phyloP scores from a whole-genome alignment of 2,113 vertebrate genomes.

The Leucosticte australis region DNA sequence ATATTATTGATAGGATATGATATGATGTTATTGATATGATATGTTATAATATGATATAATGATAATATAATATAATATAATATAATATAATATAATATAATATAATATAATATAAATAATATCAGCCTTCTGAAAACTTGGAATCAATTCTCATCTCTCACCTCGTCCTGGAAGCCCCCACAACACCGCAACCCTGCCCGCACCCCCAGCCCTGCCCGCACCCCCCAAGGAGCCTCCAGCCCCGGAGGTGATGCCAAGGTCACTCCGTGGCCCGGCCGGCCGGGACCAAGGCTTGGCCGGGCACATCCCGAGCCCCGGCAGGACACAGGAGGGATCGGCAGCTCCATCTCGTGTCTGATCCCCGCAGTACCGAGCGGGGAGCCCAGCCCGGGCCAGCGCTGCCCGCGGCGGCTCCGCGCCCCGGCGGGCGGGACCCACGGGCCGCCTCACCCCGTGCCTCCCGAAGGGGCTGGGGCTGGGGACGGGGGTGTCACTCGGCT shows the following conservation, averaged over 20 bases:
- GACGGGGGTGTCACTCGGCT: not conserved
- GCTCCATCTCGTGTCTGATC: conserved; percentile 32
- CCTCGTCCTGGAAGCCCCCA: too few relatives aligned
- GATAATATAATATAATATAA: too few relatives aligned
- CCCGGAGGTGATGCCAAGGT: not conserved
- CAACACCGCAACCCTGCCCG: too few relatives aligned
- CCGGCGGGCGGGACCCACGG: accelerated
- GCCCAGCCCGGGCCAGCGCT: not conserved
- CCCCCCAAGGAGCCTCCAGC: not conserved
- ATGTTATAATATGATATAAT: too few relatives aligned
- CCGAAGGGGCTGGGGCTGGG: accelerated
- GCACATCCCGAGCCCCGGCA: not conserved
- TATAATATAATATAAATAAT: too few relatives aligned
- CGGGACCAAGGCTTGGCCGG: not conserved
- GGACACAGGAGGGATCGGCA: not conserved
- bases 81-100: too few relatives aligned
- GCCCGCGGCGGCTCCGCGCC: accelerated
- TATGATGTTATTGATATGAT: too few relatives aligned
- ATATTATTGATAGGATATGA: too few relatives aligned
- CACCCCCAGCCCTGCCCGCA: not conserved
- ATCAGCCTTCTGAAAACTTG: too few relatives aligned
- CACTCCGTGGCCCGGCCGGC: not conserved
- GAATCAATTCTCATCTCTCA: too few relatives aligned
- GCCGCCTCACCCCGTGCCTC: not conserved
- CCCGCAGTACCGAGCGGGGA: not conserved